phyloP scores from a whole-genome alignment of 2,797 vertebrate genomes.

The Enteromius unitaeniatus region DNA sequence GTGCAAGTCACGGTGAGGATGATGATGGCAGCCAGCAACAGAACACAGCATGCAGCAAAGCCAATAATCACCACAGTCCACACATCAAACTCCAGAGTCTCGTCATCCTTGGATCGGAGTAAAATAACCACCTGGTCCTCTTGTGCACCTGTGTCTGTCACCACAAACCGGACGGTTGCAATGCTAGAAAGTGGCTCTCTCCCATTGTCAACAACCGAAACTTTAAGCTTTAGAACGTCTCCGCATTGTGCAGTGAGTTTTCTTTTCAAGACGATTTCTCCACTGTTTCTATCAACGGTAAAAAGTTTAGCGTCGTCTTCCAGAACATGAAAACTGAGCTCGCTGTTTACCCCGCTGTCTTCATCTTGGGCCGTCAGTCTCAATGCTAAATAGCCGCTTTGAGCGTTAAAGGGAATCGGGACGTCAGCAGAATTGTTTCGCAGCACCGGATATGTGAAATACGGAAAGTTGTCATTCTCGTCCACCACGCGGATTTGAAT shows the following conservation, averaged over 20 bases:
- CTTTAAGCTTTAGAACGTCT: conserved; percentile 69
- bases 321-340: conserved; percentile 71
- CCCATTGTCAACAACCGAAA: conserved; percentile 72
- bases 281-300: conserved; percentile 67
- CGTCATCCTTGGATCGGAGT: conserved; percentile 62
- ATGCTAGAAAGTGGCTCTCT: conserved; percentile 64
- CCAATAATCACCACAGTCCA: conserved; percentile 71
- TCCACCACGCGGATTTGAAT: conserved; percentile 74
- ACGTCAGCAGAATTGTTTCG: conserved; percentile 72
- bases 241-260: conserved; percentile 65
- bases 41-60: conserved; percentile 72
- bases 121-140: conserved; percentile 73
- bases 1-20: conserved; percentile 72
- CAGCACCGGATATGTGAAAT: conserved; percentile 72
- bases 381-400: conserved; percentile 71
- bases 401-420: conserved; percentile 67
- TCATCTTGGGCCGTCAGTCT: conserved; percentile 68
- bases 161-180: conserved; percentile 70
- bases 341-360: conserved; percentile 71
- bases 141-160: conserved; percentile 70
- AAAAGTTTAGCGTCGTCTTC: conserved; percentile 70
- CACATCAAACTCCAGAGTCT: conserved; percentile 61
- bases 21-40: conserved; percentile 76
- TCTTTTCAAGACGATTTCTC: conserved; percentile 74
- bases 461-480: conserved; percentile 77